Conservation (phyloP, 2,888 invertebrate species). For the Yponomeuta evonymella region DNA sequence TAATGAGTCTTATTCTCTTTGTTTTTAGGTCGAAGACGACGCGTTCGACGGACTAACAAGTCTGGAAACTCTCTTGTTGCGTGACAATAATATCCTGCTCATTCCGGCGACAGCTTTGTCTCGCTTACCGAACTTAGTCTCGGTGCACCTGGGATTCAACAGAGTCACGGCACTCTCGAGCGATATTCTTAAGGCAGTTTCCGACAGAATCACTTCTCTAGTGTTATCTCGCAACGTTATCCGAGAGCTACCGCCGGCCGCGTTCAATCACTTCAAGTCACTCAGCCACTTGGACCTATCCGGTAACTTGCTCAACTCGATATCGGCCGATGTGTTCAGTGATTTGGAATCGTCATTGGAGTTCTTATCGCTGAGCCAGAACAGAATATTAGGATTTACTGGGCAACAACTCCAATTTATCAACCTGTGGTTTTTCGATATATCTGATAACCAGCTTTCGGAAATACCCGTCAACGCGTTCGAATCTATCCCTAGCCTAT, state of each 20-base stretch:
- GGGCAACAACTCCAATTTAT: conserved; percentile 79
- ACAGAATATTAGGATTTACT: conserved; percentile 81
- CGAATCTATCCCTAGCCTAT: conserved; percentile 78
- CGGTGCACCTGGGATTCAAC: conserved; percentile 89
- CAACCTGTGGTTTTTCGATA: conserved; percentile 81
- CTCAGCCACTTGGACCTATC: conserved; percentile 84
- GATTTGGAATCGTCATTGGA: conserved; percentile 85
- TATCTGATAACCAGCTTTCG: conserved; percentile 86
- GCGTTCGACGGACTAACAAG: conserved; percentile 88
- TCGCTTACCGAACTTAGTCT: conserved; percentile 83
- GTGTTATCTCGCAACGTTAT: conserved; percentile 90
- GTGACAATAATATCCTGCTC: conserved; percentile 91
- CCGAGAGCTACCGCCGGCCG: conserved; percentile 86
- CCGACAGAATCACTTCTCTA: conserved; percentile 82
- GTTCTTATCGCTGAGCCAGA: conserved; percentile 83
- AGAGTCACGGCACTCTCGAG: conserved; percentile 89
- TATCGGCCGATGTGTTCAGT: conserved; percentile 84
- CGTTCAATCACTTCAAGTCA: conserved; percentile 86
- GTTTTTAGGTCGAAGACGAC: conserved; percentile 87
- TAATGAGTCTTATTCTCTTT: conserved; percentile 21
- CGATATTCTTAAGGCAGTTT: conserved; percentile 84
- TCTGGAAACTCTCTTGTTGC: conserved; percentile 84
- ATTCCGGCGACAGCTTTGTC: conserved; percentile 90
- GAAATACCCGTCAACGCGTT: conserved; percentile 83
- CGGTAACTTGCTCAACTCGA: conserved; percentile 84